phyloP scores from a whole-genome alignment of 37 sponge, comb jelly and placozoan species.

The Axinella damicornis region DNA sequence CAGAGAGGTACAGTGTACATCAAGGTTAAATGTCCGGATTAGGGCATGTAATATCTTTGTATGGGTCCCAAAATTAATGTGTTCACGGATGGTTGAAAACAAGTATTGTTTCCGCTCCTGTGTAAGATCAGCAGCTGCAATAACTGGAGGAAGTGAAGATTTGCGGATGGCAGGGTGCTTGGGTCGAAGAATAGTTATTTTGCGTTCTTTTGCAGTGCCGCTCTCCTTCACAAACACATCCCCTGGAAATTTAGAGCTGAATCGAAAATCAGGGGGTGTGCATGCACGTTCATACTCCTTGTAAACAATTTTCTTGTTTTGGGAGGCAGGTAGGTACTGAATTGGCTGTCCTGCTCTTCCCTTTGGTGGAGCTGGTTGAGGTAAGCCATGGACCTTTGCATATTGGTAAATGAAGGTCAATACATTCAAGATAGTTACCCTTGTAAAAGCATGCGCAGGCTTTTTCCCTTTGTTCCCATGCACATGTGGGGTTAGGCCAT shows the following conservation, averaged over 20 bases:
- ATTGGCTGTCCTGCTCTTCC: conserved; percentile 12
- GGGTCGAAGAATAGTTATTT: not conserved
- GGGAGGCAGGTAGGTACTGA: not conserved
- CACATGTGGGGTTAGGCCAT: not conserved
- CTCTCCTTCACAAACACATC: conserved; percentile 2
- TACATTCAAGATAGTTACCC: conserved; percentile 3
- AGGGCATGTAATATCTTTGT: conserved; percentile 11
- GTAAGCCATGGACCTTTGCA: conserved; percentile 10
- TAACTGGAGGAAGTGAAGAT: not conserved
- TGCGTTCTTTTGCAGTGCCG: not conserved
- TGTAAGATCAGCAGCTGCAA: not conserved
- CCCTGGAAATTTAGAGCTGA: not conserved
- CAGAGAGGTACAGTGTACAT: not conserved
- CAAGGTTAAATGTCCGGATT: not conserved
- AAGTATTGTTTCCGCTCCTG: not conserved
- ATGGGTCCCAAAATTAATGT: conserved; percentile 5
- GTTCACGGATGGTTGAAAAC: not conserved
- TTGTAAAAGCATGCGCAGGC: conserved; percentile 4
- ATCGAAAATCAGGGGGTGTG: not conserved
- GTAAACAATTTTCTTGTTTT: conserved; percentile 9
- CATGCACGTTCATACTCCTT: not conserved
- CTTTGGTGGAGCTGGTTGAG: conserved; percentile 2
- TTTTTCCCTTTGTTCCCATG: conserved; percentile 13
- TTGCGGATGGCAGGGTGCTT: conserved; percentile 1
- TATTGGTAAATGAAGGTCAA: conserved; percentile 3